Conservation (phyloP, 2,113 vertebrate species). For the Uropsilus gracilis region DNA sequence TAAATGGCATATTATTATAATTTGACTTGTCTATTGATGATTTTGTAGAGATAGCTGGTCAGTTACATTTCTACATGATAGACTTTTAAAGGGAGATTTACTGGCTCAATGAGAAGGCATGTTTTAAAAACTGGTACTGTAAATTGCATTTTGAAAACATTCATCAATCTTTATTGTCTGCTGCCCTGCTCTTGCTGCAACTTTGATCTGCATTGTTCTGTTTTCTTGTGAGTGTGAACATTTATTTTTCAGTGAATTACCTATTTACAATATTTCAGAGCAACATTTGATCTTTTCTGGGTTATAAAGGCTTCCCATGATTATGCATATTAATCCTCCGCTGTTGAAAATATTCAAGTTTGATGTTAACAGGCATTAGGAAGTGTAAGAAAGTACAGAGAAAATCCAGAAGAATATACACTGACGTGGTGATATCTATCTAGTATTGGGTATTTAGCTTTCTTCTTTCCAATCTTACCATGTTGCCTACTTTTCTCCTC, state of each 20-base stretch:
- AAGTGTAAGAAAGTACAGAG: neutral
- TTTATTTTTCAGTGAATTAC: slow-evolving; percentile 25
- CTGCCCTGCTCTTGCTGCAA: neutral
- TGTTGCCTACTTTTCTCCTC: neutral
- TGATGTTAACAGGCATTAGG: neutral
- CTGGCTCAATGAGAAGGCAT: neutral
- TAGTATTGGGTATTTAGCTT: neutral
- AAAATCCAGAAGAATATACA: neutral
- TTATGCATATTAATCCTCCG: neutral
- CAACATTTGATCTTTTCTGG: neutral
- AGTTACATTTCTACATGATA: neutral
- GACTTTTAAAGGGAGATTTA: neutral
- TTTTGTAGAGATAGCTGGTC: neutral
- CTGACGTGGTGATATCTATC: neutral
- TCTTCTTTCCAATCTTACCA: neutral
- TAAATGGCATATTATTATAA: neutral
- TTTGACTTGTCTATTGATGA: neutral
- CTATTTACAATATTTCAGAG: slow-evolving; percentile 21
- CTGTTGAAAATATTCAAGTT: slow-evolving; percentile 18
- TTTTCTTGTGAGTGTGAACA: neutral
- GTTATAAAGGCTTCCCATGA: neutral
- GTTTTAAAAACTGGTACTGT: neutral
- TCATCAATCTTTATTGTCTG: neutral
- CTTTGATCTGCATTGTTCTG: neutral
- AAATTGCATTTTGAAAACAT: neutral